Base-by-base conservation (phyloP, 2,113 vertebrate genomes). In the Menura novaehollandiae region DNA sequence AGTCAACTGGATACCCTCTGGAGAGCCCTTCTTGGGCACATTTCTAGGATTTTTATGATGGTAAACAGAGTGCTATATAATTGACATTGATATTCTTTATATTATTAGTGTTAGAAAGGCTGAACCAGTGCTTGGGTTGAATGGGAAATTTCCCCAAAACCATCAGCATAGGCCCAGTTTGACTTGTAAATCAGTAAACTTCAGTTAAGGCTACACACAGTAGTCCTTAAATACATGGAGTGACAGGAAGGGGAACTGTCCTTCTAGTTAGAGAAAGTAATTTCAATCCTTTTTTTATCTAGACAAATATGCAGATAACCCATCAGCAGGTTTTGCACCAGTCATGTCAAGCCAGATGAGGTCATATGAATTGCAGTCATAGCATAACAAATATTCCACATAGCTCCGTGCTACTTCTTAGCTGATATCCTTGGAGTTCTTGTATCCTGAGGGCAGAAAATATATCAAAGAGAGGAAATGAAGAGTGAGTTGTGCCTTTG, bases 391-490 rank as follows among this genome's bases (percentile, higher is more conserved):
- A 85, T 91, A 79, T 72, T 93, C 49, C 49, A 84, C 44, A 82
- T 79, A 86, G 43, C 18, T 84, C 19, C 76, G 22, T 71, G 37
- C 43, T 53, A 13, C 77, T 89, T 93, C 43, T 74, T 44, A 58
- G 12, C 24, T 90, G 63, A 72, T 93, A 20, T 68, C 63, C 43
- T 39, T 88, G 58, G n/a, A 95, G 27, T 44, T 71, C 13, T 84
- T 92, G 30, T 69, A 41, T 72, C 46, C 27, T 41, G 19, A 91
- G 52, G 59, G 41, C 59, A 93, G 44, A 75, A 49, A 92, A 89
- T 69, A 82, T 94, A 89, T 78, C 63, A 84, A 63, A 89, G 60
- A 63, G 55, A 83, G 56, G 68, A 95, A 96, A 96, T 93, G 53
- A 69, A 47, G 43, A 77, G 26, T 51, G 66, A 94, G 4, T 53